Conservation (phyloP, 2,797 vertebrate species). For the Manis pentadactyla region DNA sequence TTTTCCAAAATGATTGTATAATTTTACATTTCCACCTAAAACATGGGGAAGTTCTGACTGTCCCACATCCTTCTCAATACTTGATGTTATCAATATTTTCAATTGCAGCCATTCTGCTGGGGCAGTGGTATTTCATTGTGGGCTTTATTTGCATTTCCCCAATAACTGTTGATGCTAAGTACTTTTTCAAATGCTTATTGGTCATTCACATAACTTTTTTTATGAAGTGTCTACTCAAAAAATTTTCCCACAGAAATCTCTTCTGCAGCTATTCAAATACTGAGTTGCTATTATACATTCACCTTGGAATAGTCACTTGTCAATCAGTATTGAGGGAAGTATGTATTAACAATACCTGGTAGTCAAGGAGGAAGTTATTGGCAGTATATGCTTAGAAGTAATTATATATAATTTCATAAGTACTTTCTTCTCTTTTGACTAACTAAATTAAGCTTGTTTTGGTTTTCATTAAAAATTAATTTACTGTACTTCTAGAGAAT, state of each 20-base stretch:
- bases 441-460: constrained; percentile 42
- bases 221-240: background rate
- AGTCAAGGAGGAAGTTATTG: background rate
- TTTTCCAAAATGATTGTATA: background rate
- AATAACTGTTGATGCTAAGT: background rate
- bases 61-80: background rate
- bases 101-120: background rate
- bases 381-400: background rate
- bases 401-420: background rate
- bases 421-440: background rate
- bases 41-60: background rate
- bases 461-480: constrained; percentile 55
- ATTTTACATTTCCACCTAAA: background rate
- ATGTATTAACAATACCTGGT: background rate
- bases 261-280: background rate
- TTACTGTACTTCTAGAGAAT: background rate
- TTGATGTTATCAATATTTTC: background rate
- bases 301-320: background rate
- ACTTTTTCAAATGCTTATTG: background rate
- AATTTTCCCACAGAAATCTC: background rate
- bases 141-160: background rate
- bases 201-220: background rate
- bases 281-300: background rate
- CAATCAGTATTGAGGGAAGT: background rate
- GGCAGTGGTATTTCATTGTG: background rate